phyloP scores from a whole-genome alignment of 2,113 vertebrate species.

The Glareola pratincola region DNA sequence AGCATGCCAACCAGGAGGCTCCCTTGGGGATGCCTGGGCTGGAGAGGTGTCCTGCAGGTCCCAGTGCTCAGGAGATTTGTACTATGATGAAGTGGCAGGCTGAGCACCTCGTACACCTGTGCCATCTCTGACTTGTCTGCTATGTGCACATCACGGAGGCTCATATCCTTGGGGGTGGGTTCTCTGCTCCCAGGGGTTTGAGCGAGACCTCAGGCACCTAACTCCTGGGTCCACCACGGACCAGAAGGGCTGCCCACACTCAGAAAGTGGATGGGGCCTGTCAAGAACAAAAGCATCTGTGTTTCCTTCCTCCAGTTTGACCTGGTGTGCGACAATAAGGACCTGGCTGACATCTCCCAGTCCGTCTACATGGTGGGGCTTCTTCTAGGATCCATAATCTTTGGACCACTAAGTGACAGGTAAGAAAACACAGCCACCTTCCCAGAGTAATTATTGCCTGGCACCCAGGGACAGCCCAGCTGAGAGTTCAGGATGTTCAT shows the following conservation, averaged over 20 bases:
- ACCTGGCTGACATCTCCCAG: conserved; percentile 77
- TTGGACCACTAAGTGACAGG: conserved; percentile 85
- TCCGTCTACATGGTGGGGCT: conserved; percentile 86
- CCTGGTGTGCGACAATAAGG: conserved; percentile 80
- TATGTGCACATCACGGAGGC: neutral
- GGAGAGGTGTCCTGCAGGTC: neutral
- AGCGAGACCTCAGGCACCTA: fast-evolving
- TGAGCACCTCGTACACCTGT: neutral
- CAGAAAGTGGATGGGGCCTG: neutral
- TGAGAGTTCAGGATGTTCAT: neutral
- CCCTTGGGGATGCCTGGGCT: neutral
- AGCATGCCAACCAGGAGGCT: neutral
- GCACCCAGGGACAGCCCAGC: neutral
- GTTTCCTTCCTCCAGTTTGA: conserved; percentile 76
- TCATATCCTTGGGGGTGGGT: neutral
- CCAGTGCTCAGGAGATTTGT: neutral
- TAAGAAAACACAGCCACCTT: conserved; percentile 34
- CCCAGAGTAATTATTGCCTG: neutral
- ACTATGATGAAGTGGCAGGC: neutral
- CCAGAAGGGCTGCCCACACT: neutral
- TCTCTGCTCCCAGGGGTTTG: neutral
- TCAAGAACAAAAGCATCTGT: neutral
- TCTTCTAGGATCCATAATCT: conserved; percentile 75
- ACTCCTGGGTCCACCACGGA: neutral
- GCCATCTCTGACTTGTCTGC: neutral